Evolutionary conservation across 1,140 invertebrate species (phyloP).

Genomic region (Alviniconcha marisindica): DNA sequence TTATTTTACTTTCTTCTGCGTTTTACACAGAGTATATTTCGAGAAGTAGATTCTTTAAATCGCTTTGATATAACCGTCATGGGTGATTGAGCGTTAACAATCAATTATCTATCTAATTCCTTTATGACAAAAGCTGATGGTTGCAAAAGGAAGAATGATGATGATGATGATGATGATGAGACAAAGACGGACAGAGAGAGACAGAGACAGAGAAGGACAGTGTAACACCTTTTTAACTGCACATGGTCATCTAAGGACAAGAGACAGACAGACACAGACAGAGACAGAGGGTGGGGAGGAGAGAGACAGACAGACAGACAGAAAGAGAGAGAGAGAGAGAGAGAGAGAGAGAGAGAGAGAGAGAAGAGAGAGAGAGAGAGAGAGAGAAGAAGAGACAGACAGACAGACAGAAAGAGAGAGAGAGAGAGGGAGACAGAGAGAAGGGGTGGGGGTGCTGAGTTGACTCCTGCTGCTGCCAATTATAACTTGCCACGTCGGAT

Average conservation of each 20-base stretch:
- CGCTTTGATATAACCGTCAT: too few relatives aligned
- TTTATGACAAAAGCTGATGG: too few relatives aligned
- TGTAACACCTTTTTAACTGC: not conserved
- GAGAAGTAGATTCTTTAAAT: too few relatives aligned
- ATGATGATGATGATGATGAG: too few relatives aligned
- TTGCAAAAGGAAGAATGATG: too few relatives aligned
- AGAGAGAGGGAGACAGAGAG: not conserved
- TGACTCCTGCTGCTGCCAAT: too few relatives aligned
- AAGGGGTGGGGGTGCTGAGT: not conserved
- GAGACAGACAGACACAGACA: not conserved
- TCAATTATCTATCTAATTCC: too few relatives aligned
- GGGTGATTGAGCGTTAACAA: too few relatives aligned
- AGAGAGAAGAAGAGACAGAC: not conserved
- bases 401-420: not conserved
- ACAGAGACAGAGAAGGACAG: not conserved
- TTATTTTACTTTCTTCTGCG: too few relatives aligned
- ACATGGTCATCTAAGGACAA: not conserved
- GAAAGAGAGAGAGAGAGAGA: constrained; percentile 28
- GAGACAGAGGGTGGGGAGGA: constrained; percentile 6
- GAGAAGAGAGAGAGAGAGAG: not conserved
- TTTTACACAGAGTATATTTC: too few relatives aligned
- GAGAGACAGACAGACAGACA: constrained; percentile 16
- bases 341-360: not conserved
- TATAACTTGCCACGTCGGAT: too few relatives aligned
- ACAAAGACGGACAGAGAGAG: not conserved